phyloP scores from a whole-genome alignment of 2,797 vertebrate genomes.

The Epinephelus coioides region DNA sequence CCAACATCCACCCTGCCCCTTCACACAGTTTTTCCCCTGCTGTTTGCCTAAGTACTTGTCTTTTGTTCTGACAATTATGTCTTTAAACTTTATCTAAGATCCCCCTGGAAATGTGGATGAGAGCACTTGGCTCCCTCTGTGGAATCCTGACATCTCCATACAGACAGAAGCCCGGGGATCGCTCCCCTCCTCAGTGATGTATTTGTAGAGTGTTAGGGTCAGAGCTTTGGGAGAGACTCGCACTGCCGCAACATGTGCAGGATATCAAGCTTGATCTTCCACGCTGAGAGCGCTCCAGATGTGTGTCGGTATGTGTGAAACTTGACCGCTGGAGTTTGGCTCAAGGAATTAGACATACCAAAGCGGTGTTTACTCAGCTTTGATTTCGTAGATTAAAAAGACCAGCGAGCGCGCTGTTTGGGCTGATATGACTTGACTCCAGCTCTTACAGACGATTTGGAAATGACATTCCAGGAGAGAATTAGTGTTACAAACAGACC shows the following conservation, averaged over 20 bases:
- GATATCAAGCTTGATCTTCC: constrained; percentile 73
- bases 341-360: constrained; percentile 76
- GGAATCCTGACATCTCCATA: constrained; percentile 64
- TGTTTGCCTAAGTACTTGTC: constrained; percentile 52
- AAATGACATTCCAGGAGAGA: constrained; percentile 67
- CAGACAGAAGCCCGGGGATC: constrained; percentile 76
- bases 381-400: constrained; percentile 84
- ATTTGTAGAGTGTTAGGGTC: constrained; percentile 71
- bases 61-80: constrained; percentile 61
- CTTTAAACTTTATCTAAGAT: constrained; percentile 54
- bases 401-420: constrained; percentile 58
- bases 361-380: constrained; percentile 84
- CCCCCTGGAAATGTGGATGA: constrained; percentile 58
- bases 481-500: constrained; percentile 62
- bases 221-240: constrained; percentile 55
- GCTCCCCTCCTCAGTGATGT: constrained; percentile 62
- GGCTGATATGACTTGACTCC: constrained; percentile 63
- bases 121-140: constrained; percentile 43
- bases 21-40: constrained; percentile 39
- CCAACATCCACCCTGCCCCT: constrained; percentile 42
- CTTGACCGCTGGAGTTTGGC: constrained; percentile 75
- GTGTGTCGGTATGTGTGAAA: constrained; percentile 82
- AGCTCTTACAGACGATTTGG: constrained; percentile 55
- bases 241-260: constrained; percentile 70
- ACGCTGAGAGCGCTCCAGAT: constrained; percentile 74